Evolutionary conservation across 2,888 invertebrate genomes (phyloP), one percentile per base, ranked within the genome.

Genomic region (Melangyna quadrimaculata): DNA sequence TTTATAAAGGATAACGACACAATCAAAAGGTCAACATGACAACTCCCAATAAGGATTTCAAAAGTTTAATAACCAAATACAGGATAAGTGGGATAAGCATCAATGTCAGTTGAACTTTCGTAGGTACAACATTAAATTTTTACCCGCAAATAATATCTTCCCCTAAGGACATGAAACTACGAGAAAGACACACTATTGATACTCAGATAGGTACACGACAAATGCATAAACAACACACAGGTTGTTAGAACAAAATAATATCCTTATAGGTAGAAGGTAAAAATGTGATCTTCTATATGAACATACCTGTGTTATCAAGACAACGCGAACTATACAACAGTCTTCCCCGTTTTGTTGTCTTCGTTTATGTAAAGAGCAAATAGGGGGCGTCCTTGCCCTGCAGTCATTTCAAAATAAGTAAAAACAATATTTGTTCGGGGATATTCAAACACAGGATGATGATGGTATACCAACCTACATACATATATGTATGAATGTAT

Each of bases 11-110:
- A 73, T 78, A 73, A 73, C 63, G 63, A 61, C 73, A 70, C 80
- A 84, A 79, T 84, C 80, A 77, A 86, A 78, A 81, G 86, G 81
- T 78, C 86, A 81, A 78, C 77, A 77, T 81, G 81, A 86, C 86
- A 81, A 78, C 77, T 78, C 40, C 17, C 65, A 69, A 63, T 45
- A 65, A 80, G 69, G 72, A 77, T 65, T 77, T 53, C n/a, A 27
- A 57, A 78, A 73, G 69, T 73, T 78, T 69, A 77, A 80, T 77
- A 81, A 63, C 22, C 69, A 77, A 86, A 70, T 77, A 70, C 67
- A 27, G 43, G 63, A 40, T 61, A 80, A 80, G 75, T 79, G 80
- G 84, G 84, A 84, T 84, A 67, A 61, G 57, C 55, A 72, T 75
- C 75, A 63, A 48, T 61, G 74, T 27, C 72, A 69, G 65, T 78